Conservation (phyloP, 1,140 invertebrate species). For the Phortica variegata region DNA sequence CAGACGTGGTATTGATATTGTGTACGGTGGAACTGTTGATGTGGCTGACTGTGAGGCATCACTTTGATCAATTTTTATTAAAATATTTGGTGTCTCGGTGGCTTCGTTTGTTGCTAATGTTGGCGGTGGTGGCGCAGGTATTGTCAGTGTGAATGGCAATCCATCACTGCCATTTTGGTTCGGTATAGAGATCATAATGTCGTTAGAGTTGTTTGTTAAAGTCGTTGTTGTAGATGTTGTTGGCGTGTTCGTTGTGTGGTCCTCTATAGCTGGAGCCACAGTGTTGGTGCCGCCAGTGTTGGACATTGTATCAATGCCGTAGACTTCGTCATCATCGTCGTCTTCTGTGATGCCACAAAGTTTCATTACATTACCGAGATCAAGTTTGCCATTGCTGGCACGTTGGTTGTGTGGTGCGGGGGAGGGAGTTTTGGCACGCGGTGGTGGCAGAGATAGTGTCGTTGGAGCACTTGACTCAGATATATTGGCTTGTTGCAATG, state of each 20-base stretch:
- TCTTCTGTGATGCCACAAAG: slow-evolving; percentile 57
- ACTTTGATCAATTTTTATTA: slow-evolving; percentile 55
- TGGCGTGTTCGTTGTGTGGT: background rate
- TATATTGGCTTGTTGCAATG: background rate
- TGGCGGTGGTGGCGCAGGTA: slow-evolving; percentile 34
- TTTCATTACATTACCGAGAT: slow-evolving; percentile 63
- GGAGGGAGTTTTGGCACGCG: slow-evolving; percentile 37
- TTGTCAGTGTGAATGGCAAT: slow-evolving; percentile 52
- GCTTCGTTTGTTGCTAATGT: slow-evolving; percentile 22
- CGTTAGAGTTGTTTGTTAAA: slow-evolving; percentile 19
- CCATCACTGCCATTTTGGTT: slow-evolving; percentile 50
- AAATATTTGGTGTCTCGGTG: slow-evolving; percentile 55
- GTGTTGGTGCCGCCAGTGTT: background rate
- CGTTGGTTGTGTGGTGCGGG: slow-evolving; percentile 41
- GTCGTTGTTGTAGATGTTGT: background rate
- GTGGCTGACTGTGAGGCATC: slow-evolving; percentile 26
- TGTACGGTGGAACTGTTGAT: slow-evolving; percentile 38
- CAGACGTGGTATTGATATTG: slow-evolving; percentile 49
- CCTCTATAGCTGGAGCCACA: slow-evolving; percentile 1
- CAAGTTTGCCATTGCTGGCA: slow-evolving; percentile 58
- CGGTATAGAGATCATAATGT: slow-evolving; percentile 57
- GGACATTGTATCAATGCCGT: slow-evolving; percentile 32
- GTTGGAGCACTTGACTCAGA: no score
- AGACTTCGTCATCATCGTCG: slow-evolving; percentile 50
- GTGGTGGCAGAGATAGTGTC: slow-evolving; percentile 3